phyloP scores from a whole-genome alignment of 2,888 invertebrate genomes.

The Panzeria rudis region DNA sequence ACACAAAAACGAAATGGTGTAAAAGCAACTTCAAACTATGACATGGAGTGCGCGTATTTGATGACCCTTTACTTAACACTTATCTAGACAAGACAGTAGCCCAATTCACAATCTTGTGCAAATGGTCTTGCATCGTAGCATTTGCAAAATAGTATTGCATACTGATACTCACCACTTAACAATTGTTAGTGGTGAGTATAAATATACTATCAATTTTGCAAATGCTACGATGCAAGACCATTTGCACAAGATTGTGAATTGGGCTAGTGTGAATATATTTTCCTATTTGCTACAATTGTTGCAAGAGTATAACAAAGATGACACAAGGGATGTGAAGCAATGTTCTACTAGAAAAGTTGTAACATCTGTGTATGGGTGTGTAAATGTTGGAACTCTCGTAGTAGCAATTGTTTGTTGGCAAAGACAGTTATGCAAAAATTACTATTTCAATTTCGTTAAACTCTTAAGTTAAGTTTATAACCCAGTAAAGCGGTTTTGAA shows the following conservation, averaged over 20 bases:
- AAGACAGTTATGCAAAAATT: slow-evolving; percentile 70
- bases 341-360: slow-evolving; percentile 38
- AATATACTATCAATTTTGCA: no score
- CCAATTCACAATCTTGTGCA: no score
- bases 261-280: slow-evolving; percentile 69
- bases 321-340: not conserved
- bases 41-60: slow-evolving; percentile 69
- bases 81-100: slow-evolving; percentile 71
- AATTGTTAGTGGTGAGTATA: no score
- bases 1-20: slow-evolving; percentile 52
- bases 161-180: no score
- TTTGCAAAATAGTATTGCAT: no score
- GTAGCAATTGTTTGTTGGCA: slow-evolving; percentile 62
- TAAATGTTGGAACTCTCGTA: slow-evolving; percentile 18
- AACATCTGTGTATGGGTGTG: slow-evolving; percentile 1
- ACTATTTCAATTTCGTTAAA: slow-evolving; percentile 71
- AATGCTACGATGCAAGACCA: no score
- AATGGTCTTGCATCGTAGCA: no score
- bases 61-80: slow-evolving; percentile 72
- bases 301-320: slow-evolving; percentile 21
- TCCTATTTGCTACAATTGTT: slow-evolving; percentile 48
- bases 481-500: slow-evolving; percentile 67
- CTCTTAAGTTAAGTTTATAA: slow-evolving; percentile 66
- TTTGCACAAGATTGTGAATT: no score
- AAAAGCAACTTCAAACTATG: slow-evolving; percentile 63